Evolutionary conservation across 2,888 invertebrate species (phyloP), one percentile per base, ranked within the genome.

Genomic region (Epinotia brunnichana): DNA sequence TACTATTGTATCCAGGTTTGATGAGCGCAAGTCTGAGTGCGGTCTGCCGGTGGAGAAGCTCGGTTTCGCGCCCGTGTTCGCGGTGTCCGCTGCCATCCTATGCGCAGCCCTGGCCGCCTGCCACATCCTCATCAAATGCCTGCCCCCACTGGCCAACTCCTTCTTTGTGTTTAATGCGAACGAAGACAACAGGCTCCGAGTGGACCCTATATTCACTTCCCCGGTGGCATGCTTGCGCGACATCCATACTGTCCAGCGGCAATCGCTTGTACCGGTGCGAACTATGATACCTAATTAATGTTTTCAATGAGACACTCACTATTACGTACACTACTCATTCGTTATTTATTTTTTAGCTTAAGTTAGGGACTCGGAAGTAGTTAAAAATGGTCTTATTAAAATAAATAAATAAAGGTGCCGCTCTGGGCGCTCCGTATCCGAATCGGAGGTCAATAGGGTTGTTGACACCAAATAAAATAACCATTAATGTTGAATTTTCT

Each of bases 81-180:
- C 90, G 0, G 82, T 89, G 24, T 66, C 83, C 3, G 84, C 82
- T 0, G 84, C 82, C 1, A 41, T 87, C 0, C 54, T 83, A 0
- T 90, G 89, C 72, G 81, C 83, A 0, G 24, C 87, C 2, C 74
- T 90, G 41, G 89, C 88, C 0, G 84, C 81, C 0, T 83, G 83
- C 1, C 90, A 90, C 74, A 74, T 87, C 0, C 78, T 92, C 17
- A 59, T 85, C 44, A 83, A 86, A 4, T 88, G 85, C 69, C 82
- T 92, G 2, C 91, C 92, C 0, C 85, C 88, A 0, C 71, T 81
- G 4, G 85, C 89, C 0, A 85, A 85, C 69, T 90, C 91, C 29
- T 92, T 88, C 81, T 92, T 91, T 78, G 89, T 92, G 59, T 92
- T 91, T 79, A 91, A 91, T 74, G 87, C 86, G 0, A 92, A 92